Base-by-base conservation (phyloP, 2,113 vertebrate genomes). In the Grammomys dolichurus region DNA sequence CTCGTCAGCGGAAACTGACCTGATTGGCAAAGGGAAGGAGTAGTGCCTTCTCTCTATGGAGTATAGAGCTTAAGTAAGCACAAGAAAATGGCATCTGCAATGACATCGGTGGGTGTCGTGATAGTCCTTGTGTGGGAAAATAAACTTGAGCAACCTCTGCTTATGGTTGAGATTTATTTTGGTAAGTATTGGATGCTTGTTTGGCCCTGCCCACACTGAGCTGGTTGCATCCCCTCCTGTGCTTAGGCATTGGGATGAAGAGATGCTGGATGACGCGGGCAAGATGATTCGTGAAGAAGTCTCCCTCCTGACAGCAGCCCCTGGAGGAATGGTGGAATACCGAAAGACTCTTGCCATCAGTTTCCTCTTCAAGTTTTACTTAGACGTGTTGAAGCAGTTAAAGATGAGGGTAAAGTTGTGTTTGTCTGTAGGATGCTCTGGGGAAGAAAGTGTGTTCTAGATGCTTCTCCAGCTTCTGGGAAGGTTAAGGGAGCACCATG, bases 341-440 rank as follows among this genome's bases (percentile, higher is more conserved):
- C 98, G 98, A n/a, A 98, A 97, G 92, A 98, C 98, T 10, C 95
- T 99, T 78, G 98, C 98, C 26, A 97, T 99, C 96, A 98, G 98
- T 94, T 98, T 99, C 96, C 97, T 99, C 96, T 99, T 99, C 98
- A 99, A 98, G 92, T 99, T 99, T 97, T 97, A 99, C 97, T 96
- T 99, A 93, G 97, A 99, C 77, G 96, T 99, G 36, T 96, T 98
- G 73, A 98, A 98, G 76, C 95, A 96, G 85, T 98, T 99, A 89
- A 96, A 94, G 91, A 97, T 97, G 54, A 98, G 51, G 98, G 99
- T 99, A 98, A 90, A 70, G 51, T 80, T 75, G 60, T 56, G 46
- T 51, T 92, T 95, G 33, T 43, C 40, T 63, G 86, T 46, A 14
- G 20, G 60, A 36, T 63, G 26, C 54, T 3, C 26, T 40, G 69